These are phyloP conservation scores for Notodonta ziczac DNA, from an alignment of 2,888 invertebrate genomes.

Conservation along the genomic window DNA sequence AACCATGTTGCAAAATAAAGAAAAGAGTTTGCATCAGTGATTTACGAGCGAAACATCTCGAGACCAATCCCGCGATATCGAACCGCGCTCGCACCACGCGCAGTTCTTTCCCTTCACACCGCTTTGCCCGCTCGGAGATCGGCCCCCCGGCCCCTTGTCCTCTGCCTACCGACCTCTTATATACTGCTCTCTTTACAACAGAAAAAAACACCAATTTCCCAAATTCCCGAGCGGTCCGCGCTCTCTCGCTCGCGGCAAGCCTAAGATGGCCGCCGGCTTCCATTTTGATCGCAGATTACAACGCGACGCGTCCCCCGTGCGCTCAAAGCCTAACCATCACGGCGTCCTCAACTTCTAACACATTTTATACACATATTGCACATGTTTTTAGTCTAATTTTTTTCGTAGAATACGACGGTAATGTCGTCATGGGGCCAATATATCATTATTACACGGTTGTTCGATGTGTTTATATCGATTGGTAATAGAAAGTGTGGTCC, in stretches of 20 bases:
- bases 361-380: constrained; percentile 74
- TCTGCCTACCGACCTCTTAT: constrained; percentile 82
- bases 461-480: constrained; percentile 73
- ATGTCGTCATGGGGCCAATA: constrained; percentile 41
- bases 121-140: constrained; percentile 80
- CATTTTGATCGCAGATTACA: constrained; percentile 84
- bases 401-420: constrained; percentile 74
- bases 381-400: constrained; percentile 82
- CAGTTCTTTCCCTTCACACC: constrained; percentile 83
- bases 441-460: constrained; percentile 34
- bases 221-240: constrained; percentile 80
- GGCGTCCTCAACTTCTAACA: constrained; percentile 64
- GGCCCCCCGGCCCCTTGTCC: constrained; percentile 68
- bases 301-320: constrained; percentile 70
- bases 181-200: constrained; percentile 84
- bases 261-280: constrained; percentile 82
- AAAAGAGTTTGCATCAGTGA: constrained; percentile 29
- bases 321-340: constrained; percentile 77
- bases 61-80: constrained; percentile 53
- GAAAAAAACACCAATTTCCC: constrained; percentile 83
- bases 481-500: constrained; percentile 58
- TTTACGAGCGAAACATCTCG: constrained; percentile 52
- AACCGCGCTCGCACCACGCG: constrained; percentile 47
- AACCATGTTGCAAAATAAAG: background rate
- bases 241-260: constrained; percentile 79